Percentiles rank a stretch among this genome's conserved stretches.
Conservation (phyloP, 2,797 vertebrate species). For the Dromococcyx pavoninus region DNA sequence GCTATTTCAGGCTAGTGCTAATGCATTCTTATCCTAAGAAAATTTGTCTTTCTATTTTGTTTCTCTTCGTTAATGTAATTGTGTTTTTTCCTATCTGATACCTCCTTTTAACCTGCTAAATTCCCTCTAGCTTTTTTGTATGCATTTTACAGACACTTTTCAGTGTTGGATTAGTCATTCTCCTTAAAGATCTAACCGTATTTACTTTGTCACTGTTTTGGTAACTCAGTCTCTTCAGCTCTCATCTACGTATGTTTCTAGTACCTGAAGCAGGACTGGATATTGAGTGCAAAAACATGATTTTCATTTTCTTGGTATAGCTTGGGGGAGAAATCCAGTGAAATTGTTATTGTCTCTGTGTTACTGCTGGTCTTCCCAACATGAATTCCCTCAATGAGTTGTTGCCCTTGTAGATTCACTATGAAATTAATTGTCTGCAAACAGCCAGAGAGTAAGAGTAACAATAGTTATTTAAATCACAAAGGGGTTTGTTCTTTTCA, state of each 20-base stretch:
- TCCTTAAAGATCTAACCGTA: background rate
- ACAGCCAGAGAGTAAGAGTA: background rate
- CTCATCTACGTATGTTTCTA: background rate
- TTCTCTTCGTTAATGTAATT: background rate
- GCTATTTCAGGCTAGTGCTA: slow-evolving; percentile 27
- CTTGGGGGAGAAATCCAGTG: background rate
- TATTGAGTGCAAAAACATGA: background rate
- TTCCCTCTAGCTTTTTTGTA: background rate
- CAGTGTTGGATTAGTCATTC: background rate
- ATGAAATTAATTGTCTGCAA: slow-evolving; percentile 5
- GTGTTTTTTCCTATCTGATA: background rate
- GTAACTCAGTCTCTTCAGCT: background rate
- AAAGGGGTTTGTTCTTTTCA: background rate
- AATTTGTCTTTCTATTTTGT: slow-evolving; percentile 21
- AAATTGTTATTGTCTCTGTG: background rate
- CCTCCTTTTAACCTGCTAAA: slow-evolving; percentile 14
- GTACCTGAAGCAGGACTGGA: background rate
- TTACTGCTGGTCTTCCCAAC: background rate
- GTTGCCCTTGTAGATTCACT: background rate
- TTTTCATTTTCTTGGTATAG: background rate
- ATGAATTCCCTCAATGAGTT: background rate
- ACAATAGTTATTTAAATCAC: background rate
- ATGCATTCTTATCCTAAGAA: slow-evolving; percentile 28
- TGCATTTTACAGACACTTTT: background rate
- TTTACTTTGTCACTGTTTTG: background rate